Base-by-base conservation (phyloP, 92 coral and sea anemone species). In the Parazoanthus darwini region DNA sequence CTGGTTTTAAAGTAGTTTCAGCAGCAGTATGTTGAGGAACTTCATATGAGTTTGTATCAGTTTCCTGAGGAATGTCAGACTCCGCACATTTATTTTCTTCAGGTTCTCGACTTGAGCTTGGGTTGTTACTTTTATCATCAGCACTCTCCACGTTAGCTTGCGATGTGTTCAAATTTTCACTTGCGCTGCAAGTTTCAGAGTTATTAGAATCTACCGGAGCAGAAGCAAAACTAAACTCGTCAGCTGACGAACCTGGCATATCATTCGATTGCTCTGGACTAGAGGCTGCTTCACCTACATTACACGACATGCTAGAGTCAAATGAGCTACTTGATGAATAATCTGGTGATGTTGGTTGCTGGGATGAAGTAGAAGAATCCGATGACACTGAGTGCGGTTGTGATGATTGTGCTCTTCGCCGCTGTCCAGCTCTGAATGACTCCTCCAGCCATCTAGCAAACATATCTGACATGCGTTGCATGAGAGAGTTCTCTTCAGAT, bases 391-490 rank as follows among this genome's bases (percentile, higher is more conserved):
- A 87, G 10, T 87, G 90, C 13, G 92, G 91, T 23, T 90, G 88
- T 0, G 93, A 88, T 29, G 92, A 81, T 82, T 94, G 93, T 44
- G 91, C 90, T 79, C 98, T 89, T 22, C 92, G 92, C 3, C 98
- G 92, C 89, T 91, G 97, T 46, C 94, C 94, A 37, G 93, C 96
- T 80, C 95, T 95, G 63, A 94, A 92, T 50, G 99, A 97, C 90
- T 97, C 97, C 82, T 97, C 96, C 43, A 97, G 91, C 99, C 99
- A 97, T 91, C 99, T 96, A 39, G 98, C 93, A 82, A 97, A 94
- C 93, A 95, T 91, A 81, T 96, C 99, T 15, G 98, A 95, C 98
- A 97, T 94, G 92, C 98, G 97, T 87, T 97, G 99, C 92, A 95
- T 93, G 6, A 95, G 91, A 22, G 91, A 93, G 80, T 90, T 94